Conservation (phyloP, 2,113 vertebrate genomes). For the Heteronetta atricapilla region DNA sequence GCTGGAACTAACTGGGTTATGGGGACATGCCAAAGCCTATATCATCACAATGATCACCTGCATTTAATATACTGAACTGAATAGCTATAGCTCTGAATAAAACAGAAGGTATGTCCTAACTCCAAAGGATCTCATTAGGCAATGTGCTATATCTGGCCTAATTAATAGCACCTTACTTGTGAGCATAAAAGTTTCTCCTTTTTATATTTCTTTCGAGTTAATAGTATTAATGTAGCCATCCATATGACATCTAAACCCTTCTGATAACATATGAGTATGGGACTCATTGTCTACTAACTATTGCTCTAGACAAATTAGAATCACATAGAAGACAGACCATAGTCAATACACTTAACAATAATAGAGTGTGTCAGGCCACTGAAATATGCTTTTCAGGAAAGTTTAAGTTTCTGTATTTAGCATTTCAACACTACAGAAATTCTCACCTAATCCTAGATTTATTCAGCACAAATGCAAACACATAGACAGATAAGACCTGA, state of each 20-base stretch:
- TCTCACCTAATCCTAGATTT: neutral
- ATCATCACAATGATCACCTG: neutral
- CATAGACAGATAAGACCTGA: neutral
- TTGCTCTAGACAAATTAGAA: neutral
- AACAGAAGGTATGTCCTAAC: neutral
- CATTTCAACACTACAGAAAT: neutral
- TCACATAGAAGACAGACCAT: neutral
- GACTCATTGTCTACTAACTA: neutral
- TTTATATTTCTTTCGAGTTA: neutral
- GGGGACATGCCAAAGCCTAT: neutral
- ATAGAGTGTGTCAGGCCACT: neutral
- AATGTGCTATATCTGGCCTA: neutral
- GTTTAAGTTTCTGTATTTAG: neutral
- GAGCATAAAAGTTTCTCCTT: neutral
- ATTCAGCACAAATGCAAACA: neutral
- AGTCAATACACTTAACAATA: neutral
- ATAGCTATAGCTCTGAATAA: neutral
- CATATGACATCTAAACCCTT: neutral
- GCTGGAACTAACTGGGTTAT: rapidly evolving
- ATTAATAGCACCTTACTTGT: neutral
- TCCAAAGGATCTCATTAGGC: neutral
- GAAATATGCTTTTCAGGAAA: neutral
- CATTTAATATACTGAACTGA: neutral
- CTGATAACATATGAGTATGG: neutral
- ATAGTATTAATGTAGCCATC: neutral